Percentiles rank a stretch among this genome's conserved stretches.
These are phyloP conservation scores for Neogobius melanostomus DNA, from an alignment of 2,113 vertebrate genomes.

Conservation along the genomic window DNA sequence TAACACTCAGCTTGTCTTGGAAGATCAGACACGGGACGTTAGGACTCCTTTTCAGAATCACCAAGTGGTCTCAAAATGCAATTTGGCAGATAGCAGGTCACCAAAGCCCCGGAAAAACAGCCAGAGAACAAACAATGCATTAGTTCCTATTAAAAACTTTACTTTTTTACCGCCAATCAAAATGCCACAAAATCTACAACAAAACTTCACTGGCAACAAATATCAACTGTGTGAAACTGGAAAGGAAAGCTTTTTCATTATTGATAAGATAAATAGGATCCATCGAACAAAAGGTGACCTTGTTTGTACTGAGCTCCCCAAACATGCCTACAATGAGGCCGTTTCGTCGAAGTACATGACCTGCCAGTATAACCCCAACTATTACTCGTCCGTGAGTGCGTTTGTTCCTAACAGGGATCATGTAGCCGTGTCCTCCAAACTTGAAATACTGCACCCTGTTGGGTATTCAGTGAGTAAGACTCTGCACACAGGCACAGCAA, in stretches of 20 bases:
- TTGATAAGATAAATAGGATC: constrained; percentile 14
- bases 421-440: constrained; percentile 24
- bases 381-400: constrained; percentile 28
- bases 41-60: constrained; percentile 6
- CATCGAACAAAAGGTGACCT: constrained; percentile 23
- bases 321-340: background rate
- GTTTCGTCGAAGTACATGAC: constrained; percentile 32
- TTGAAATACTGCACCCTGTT: constrained; percentile 34
- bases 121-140: constrained; percentile 19
- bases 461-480: constrained; percentile 39
- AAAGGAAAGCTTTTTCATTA: constrained; percentile 5
- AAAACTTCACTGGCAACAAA: constrained; percentile 22
- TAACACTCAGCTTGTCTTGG: background rate
- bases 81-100: constrained; percentile 16
- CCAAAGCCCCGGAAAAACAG: constrained; percentile 34
- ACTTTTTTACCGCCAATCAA: constrained; percentile 71
- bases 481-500: constrained; percentile 25
- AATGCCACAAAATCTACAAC: constrained; percentile 9
- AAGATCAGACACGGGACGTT: constrained; percentile 15
- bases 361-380: constrained; percentile 47
- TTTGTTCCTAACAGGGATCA: constrained; percentile 40
- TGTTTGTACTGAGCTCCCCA: background rate
- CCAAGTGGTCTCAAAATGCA: constrained; percentile 20
- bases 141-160: constrained; percentile 63
- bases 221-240: constrained; percentile 5